Evolutionary conservation across 92 coral and sea anemone genomes (phyloP).

Genomic region (Paramuricea clavata): DNA sequence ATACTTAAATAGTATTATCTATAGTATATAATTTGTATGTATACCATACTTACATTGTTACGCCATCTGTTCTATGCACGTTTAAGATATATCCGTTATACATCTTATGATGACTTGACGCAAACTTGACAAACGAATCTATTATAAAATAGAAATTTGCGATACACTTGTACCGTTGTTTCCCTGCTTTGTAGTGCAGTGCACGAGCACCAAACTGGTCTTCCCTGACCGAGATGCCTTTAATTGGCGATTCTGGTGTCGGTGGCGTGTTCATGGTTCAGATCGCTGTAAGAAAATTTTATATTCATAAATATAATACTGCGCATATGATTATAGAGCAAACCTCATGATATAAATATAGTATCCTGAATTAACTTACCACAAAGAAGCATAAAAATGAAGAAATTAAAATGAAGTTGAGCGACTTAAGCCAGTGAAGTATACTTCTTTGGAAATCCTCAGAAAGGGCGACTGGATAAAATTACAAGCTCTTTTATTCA

Average conservation of each 20-base stretch:
- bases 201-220: not conserved
- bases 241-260: not conserved
- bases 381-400: too few relatives aligned
- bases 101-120: not conserved
- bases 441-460: too few relatives aligned
- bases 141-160: conserved; percentile 1
- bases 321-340: too few relatives aligned
- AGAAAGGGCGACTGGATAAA: too few relatives aligned
- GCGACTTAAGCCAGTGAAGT: too few relatives aligned
- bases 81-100: conserved; percentile 6
- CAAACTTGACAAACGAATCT: not conserved
- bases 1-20: not conserved
- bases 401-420: too few relatives aligned
- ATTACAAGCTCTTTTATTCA: too few relatives aligned
- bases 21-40: not conserved
- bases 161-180: not conserved
- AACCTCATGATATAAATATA: too few relatives aligned
- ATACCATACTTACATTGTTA: conserved; percentile 4
- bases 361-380: too few relatives aligned
- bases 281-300: not conserved
- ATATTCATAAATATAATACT: too few relatives aligned
- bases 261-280: not conserved
- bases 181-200: conserved; percentile 3
- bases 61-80: not conserved
- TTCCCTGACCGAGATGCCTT: not conserved